Conservation (phyloP, 2,797 vertebrate species). For the Chaunax sp. region DNA sequence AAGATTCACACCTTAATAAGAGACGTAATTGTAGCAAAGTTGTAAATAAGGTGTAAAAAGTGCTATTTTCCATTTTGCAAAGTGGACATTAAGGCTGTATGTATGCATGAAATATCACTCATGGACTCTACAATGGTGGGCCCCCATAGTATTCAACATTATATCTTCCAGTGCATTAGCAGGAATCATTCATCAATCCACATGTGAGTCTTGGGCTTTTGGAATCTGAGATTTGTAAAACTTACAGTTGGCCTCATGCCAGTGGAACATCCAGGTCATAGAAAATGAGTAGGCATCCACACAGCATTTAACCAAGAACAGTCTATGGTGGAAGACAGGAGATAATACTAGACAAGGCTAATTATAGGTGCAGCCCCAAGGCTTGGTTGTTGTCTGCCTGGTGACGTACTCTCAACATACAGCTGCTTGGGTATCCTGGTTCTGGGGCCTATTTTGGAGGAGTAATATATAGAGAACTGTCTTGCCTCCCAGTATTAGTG, state of each 20-base stretch:
- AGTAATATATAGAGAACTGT: neutral
- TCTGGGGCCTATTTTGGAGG: constrained; percentile 5
- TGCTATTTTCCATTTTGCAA: neutral
- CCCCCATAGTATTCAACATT: constrained; percentile 20
- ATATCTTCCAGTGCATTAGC: constrained; percentile 36
- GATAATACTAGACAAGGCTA: constrained; percentile 65
- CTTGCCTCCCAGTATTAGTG: too few species aligned
- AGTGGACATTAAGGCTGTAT: neutral
- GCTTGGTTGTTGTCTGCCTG: constrained; percentile 62
- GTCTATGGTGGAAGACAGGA: constrained; percentile 40
- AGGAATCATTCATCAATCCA: constrained; percentile 44
- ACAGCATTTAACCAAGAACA: constrained; percentile 52
- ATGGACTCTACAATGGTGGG: neutral
- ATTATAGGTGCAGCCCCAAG: constrained; percentile 71
- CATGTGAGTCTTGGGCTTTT: constrained; percentile 30
- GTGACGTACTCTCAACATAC: constrained; percentile 52
- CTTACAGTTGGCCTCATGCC: constrained; percentile 47
- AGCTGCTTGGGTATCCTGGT: constrained; percentile 51
- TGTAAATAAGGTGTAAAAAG: neutral
- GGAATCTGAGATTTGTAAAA: constrained; percentile 43
- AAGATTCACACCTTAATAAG: neutral
- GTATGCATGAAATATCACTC: constrained; percentile 10
- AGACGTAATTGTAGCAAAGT: neutral
- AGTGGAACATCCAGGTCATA: constrained; percentile 58
- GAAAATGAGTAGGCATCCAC: constrained; percentile 38